These are phyloP conservation scores for Polypedilum vanderplanki DNA, from an alignment of 1,140 invertebrate genomes.

Conservation along the genomic window DNA sequence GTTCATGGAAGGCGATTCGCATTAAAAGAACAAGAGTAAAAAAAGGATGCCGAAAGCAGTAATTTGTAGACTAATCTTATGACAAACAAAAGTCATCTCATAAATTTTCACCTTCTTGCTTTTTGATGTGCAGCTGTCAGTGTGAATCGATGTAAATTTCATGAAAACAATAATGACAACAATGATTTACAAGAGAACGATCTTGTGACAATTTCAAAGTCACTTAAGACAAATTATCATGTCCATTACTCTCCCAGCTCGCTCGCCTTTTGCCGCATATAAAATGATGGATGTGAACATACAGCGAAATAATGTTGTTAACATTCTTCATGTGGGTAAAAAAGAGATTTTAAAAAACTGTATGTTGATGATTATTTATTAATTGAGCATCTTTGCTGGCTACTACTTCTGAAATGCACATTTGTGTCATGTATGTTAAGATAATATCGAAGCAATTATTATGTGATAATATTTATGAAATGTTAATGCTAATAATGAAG, in stretches of 20 bases:
- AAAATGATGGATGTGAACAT: background rate
- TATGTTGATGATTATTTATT: slow-evolving; percentile 2
- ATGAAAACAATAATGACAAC: background rate
- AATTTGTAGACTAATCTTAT: background rate
- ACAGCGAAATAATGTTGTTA: slow-evolving; percentile 4
- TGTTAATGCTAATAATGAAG: too few species aligned
- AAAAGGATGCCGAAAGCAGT: too few species aligned
- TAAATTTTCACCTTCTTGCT: background rate
- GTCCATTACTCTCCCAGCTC: background rate
- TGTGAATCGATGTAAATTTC: background rate
- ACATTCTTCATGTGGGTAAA: background rate
- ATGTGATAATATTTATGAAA: too few species aligned
- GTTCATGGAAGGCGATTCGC: too few species aligned
- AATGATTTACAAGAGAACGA: background rate
- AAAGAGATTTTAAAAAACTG: background rate
- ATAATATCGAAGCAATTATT: too few species aligned
- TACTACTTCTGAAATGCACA: too few species aligned
- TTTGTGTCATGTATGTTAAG: too few species aligned
- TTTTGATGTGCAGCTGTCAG: background rate
- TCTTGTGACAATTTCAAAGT: background rate
- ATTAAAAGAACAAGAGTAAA: too few species aligned
- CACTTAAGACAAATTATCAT: slow-evolving; percentile 5
- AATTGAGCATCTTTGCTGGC: background rate
- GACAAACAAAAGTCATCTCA: background rate
- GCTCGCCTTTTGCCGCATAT: background rate